These are phyloP conservation scores for Heliconius charithonia DNA, from an alignment of 2,888 invertebrate genomes.

Conservation along the genomic window DNA sequence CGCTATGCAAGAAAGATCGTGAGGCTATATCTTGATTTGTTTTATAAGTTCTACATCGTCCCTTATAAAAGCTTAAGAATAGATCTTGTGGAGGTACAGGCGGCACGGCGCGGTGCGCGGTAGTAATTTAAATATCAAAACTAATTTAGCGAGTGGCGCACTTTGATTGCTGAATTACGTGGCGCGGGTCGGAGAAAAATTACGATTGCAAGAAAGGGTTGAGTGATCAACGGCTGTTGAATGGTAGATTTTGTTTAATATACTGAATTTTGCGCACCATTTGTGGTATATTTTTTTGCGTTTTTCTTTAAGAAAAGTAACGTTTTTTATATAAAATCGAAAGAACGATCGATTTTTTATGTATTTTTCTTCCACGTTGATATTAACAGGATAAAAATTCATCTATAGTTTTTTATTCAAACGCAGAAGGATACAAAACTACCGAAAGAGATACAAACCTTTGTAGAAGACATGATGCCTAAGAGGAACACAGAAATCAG, in stretches of 20 bases:
- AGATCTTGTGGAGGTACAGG: conserved; percentile 53
- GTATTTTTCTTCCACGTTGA: too few relatives aligned
- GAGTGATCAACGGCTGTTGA: conserved; percentile 43
- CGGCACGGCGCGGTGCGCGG: conserved; percentile 51
- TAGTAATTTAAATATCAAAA: conserved; percentile 81
- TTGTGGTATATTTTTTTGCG: neutral
- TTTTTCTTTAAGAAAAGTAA: neutral
- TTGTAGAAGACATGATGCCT: too few relatives aligned
- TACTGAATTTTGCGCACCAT: conserved; percentile 7
- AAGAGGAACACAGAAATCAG: too few relatives aligned
- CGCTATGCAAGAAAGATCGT: neutral
- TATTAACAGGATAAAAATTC: neutral
- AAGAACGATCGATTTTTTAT: too few relatives aligned
- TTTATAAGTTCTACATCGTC: conserved; percentile 21
- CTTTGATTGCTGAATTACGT: conserved; percentile 74
- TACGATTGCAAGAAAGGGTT: conserved; percentile 56
- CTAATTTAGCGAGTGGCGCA: conserved; percentile 76
- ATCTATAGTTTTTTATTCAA: too few relatives aligned
- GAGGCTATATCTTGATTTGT: neutral
- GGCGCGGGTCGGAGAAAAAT: conserved; percentile 53
- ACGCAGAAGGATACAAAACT: too few relatives aligned
- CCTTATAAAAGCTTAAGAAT: conserved; percentile 24
- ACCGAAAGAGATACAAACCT: too few relatives aligned
- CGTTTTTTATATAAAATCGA: too few relatives aligned
- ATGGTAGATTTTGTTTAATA: conserved; percentile 3